Evolutionary conservation across 92 coral and sea anemone genomes (phyloP), one percentile per base, ranked within the genome.

Genomic region (Montipora capitata): DNA sequence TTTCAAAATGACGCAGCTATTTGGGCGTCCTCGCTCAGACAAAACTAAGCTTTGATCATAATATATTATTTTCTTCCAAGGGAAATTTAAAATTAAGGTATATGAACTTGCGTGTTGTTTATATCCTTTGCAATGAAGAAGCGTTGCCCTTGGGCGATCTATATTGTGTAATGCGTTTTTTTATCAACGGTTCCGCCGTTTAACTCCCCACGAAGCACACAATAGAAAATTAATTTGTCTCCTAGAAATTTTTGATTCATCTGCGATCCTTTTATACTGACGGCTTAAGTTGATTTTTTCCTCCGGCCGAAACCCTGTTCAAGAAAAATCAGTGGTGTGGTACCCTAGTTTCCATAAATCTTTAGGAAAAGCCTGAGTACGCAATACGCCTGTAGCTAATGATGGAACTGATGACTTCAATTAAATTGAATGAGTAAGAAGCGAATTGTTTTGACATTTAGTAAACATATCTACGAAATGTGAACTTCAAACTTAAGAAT

Each of bases 121-220:
- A 51, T 15, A 52, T 81, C 85, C 39, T 7, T 80, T 54, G 68
- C 42, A 38, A 54, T 54, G 12, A 11, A 10, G 3, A 9, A 54
- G 16, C 18, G 41, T 44, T 20, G 44, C 41, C 68, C 27, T 38
- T 41, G 76, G 76, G 72, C 3, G 85, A 40, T 39, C 7, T 48
- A 1, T 48, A 65, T 71, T 40, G 43, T 71, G 54, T 11, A 42
- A 18, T 42, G 44, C 40, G 42, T 71, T 73, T 72, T 72, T 73
- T 73, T 51, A 5, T 68, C 27, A 81, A 81, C 77, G 39, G 77
- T 69, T 68, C 41, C 54, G 56, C 76, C 45, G 7, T 40, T 69
- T 69, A 81, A 81, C 54, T 81, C 68, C 85, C 67, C 41, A 75
- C 68, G 35, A 65, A 43, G 74, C 49, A 15, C 10, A 72, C 68